phyloP scores from a whole-genome alignment of 2,113 vertebrate genomes.

The Onychostoma macrolepis region DNA sequence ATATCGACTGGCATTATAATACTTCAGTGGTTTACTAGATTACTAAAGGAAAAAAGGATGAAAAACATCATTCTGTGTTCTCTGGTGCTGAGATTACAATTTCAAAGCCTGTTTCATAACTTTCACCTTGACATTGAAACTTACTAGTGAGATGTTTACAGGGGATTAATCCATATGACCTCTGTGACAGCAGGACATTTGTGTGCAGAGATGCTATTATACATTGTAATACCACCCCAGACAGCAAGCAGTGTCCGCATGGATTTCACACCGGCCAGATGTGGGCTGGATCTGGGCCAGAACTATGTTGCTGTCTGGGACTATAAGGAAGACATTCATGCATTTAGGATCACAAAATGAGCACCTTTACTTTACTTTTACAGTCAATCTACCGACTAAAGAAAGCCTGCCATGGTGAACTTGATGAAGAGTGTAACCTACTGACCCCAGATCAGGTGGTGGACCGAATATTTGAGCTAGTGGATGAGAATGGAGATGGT shows the following conservation, averaged over 20 bases:
- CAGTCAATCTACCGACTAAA: conserved; percentile 94
- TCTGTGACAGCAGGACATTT: conserved; percentile 3
- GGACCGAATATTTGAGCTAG: conserved; percentile 93
- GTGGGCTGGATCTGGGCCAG: no score
- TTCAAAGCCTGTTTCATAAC: background rate
- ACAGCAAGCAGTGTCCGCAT: no score
- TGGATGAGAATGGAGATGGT: conserved; percentile 97
- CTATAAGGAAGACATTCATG: background rate
- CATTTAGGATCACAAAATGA: background rate
- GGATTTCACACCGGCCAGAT: no score
- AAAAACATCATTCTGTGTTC: background rate
- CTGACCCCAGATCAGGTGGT: conserved; percentile 92
- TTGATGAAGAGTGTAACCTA: conserved; percentile 78
- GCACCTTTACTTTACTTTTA: conserved; percentile 40
- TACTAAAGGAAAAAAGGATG: background rate
- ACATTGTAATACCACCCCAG: background rate
- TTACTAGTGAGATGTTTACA: background rate
- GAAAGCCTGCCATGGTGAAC: conserved; percentile 84
- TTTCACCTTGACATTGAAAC: background rate
- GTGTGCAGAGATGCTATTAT: background rate
- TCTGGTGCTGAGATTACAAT: background rate
- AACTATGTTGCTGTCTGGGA: no score
- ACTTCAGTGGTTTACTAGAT: background rate
- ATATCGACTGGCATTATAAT: background rate
- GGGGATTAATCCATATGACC: background rate